Evolutionary conservation across 2,888 invertebrate species (phyloP).

Genomic region (Dryococelus australis): DNA sequence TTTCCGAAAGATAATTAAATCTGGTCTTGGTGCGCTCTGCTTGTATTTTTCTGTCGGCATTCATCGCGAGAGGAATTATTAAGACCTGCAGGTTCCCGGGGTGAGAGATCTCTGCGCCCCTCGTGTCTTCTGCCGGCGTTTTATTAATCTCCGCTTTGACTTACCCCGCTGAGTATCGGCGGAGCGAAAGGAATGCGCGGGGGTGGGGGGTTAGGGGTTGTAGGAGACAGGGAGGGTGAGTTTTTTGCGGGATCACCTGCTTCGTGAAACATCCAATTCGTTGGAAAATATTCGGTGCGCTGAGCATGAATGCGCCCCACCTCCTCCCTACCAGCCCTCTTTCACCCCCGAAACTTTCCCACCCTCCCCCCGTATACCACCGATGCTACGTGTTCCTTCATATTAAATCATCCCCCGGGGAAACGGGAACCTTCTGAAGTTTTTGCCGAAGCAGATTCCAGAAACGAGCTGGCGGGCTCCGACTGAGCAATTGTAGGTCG

Average conservation of each 20-base stretch:
- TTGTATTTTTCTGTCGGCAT: not conserved
- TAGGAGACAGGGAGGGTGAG: not conserved
- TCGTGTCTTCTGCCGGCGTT: not conserved
- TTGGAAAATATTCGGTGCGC: conserved; percentile 16
- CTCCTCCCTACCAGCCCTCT: not conserved
- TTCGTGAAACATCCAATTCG: conserved; percentile 16
- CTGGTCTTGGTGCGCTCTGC: not conserved
- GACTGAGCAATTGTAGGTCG: no score
- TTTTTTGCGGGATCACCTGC: not conserved
- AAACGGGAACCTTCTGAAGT: not conserved
- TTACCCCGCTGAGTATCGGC: not conserved
- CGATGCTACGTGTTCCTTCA: not conserved
- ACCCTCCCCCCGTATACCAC: not conserved
- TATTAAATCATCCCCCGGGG: not conserved
- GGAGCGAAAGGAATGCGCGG: not conserved
- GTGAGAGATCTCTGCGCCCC: not conserved
- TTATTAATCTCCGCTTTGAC: not conserved
- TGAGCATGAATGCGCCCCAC: not conserved
- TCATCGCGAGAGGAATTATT: not conserved
- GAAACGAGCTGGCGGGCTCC: no score
- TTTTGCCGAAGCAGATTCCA: no score
- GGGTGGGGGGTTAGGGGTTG: not conserved
- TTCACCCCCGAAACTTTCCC: not conserved
- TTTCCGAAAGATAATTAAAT: not conserved
- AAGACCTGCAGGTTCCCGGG: not conserved